Conservation (phyloP, 2,888 invertebrate genomes). For the Adineta ricciae region DNA sequence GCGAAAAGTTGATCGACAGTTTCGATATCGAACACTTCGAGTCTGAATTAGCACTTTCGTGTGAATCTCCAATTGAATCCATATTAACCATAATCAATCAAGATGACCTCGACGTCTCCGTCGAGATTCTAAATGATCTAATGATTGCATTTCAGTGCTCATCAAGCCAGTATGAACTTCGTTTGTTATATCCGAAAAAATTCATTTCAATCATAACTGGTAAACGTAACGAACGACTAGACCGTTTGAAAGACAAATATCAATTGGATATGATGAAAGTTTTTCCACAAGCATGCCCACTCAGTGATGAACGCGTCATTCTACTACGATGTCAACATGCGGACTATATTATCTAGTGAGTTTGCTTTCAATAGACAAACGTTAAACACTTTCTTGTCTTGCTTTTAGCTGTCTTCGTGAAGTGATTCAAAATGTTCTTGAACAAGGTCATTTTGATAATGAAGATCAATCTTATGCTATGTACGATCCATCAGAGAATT, state of each 20-base stretch:
- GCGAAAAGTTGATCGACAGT: not conserved
- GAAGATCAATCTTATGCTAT: not conserved
- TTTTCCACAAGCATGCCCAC: not conserved
- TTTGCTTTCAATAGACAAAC: not conserved
- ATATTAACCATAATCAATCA: not conserved
- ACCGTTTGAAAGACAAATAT: not conserved
- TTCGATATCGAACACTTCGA: not conserved
- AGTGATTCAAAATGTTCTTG: not conserved
- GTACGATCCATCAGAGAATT: not conserved
- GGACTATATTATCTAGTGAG: conserved; percentile 3
- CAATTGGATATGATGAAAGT: not conserved
- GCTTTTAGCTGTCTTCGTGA: not conserved
- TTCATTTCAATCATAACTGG: not conserved
- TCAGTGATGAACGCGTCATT: not conserved
- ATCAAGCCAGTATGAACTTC: not conserved
- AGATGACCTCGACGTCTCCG: not conserved
- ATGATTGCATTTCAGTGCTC: not conserved
- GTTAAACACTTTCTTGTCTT: no score
- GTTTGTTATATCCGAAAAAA: not conserved
- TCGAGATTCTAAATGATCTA: not conserved
- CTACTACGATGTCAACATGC: not conserved
- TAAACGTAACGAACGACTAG: not conserved
- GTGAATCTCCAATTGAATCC: not conserved
- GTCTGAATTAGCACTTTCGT: not conserved
- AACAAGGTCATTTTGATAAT: not conserved